Base-by-base conservation (phyloP, 2,888 invertebrate species). In the Cryptocephalus primarius region DNA sequence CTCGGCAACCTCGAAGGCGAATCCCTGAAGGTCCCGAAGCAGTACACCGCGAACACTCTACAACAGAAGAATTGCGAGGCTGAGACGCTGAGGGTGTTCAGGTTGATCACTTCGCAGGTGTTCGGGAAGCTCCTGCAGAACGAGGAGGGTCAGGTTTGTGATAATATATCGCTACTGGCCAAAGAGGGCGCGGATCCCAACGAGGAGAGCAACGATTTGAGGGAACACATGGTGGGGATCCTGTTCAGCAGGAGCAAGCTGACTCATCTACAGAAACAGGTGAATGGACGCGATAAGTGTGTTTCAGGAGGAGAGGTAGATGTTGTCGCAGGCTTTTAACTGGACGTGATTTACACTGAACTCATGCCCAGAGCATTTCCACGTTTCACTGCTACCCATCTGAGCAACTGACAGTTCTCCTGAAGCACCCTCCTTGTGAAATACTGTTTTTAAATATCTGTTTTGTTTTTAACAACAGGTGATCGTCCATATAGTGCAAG, bases 191-290 rank as follows among this genome's bases (percentile, higher is more conserved):
- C 62, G 65, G 67, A 79, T 70, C 67, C 76, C 60, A 50, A 68
- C 39, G 69, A 70, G 54, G 70, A 72, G 49, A 68, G 72, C 63
- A 68, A 75, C 64, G 62, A 75, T 67, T 54, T 96, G 8, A 81
- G 93, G 39, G 95, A 95, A 64, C 95, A 95, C 65, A 92, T 96
- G 79, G 95, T 95, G 40, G 94, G 95, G 49, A 95, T 96, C 59
- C 74, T 96, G 41, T 96, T 95, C 69, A 91, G 92, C 47, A 80
- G 94, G 42, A 91, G 91, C 66, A 93, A 94, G 68, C 73, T 96
- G 22, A 93, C 93, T 0, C 88, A 92, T 59, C 74, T 95, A 44
- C 95, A 95, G 68, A 89, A 89, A 68, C 92, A 92, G 76, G 91
- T 89, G 48, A 62, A 22, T 22, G 2, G 22, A 22, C 22, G n/a